phyloP scores from a whole-genome alignment of 2,888 invertebrate genomes.

The Nysson spinosus region DNA sequence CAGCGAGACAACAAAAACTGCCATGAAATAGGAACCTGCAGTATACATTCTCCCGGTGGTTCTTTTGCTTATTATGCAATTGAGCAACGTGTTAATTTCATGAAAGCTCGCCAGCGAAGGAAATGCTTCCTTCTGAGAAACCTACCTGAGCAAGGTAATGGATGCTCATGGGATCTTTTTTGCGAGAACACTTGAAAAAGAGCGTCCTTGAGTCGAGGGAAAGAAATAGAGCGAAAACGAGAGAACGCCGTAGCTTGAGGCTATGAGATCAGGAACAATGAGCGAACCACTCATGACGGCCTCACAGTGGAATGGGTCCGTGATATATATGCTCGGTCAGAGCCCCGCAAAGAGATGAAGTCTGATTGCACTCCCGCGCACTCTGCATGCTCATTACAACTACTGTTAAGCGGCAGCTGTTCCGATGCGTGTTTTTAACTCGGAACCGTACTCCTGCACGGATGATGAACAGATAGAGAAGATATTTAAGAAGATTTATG shows the following conservation, averaged over 20 bases:
- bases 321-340: conserved; percentile 57
- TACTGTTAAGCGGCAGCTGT: conserved; percentile 69
- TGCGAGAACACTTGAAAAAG: background rate
- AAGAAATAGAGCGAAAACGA: conserved; percentile 58
- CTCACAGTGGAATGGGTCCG: conserved; percentile 38
- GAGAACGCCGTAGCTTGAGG: conserved; percentile 41
- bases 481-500: conserved; percentile 72
- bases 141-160: conserved; percentile 27
- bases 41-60: no score
- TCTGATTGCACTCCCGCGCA: conserved; percentile 72
- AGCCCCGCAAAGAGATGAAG: conserved; percentile 68
- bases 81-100: no score
- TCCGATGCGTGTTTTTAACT: conserved; percentile 49
- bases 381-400: conserved; percentile 69
- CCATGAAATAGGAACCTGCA: no score
- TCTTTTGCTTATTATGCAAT: no score
- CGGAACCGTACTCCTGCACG: conserved; percentile 30
- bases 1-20: no score
- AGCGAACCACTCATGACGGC: conserved; percentile 42
- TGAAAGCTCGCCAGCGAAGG: no score
- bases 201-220: conserved; percentile 42
- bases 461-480: conserved; percentile 68
- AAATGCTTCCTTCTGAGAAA: no score
- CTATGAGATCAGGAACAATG: conserved; percentile 47
- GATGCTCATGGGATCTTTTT: conserved; percentile 17